Evolutionary conservation across 2,113 vertebrate genomes (phyloP).

Genomic region (Xyrauchen texanus): DNA sequence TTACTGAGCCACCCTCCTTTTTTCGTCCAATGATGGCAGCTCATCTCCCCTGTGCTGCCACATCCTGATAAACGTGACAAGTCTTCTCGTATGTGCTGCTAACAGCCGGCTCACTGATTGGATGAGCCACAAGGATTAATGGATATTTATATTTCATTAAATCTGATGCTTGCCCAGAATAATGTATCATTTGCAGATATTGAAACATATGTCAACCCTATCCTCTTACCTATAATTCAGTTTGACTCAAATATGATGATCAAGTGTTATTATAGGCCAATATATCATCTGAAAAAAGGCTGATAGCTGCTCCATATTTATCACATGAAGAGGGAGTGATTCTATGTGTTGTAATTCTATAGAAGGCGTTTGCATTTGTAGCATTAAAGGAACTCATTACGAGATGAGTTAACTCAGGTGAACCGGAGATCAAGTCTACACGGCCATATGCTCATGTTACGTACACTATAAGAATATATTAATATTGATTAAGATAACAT

Average conservation of each 20-base stretch:
- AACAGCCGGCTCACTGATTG: constrained; percentile 22
- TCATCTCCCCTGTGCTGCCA: constrained; percentile 76
- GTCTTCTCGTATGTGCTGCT: constrained; percentile 63
- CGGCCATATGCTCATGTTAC: background rate
- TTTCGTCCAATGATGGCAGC: too few species aligned
- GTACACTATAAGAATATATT: too few species aligned
- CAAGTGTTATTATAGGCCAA: constrained; percentile 94
- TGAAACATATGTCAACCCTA: constrained; percentile 97
- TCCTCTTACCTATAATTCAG: constrained; percentile 95
- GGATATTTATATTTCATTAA: constrained; percentile 99
- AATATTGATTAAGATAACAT: too few species aligned
- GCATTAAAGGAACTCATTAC: constrained; percentile 60
- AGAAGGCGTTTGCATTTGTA: constrained; percentile 66
- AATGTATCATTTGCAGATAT: constrained; percentile 91
- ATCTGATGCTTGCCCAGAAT: constrained; percentile 90
- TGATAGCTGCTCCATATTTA: background rate
- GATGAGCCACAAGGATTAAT: constrained; percentile 94
- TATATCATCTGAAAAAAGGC: constrained; percentile 81
- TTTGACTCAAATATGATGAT: constrained; percentile 95
- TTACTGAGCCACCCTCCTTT: too few species aligned
- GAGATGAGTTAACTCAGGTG: constrained; percentile 68
- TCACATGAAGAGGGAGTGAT: constrained; percentile 65
- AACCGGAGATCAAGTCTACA: constrained; percentile 32
- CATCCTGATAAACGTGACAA: constrained; percentile 89
- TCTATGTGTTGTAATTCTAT: constrained; percentile 74